Evolutionary conservation across 1,140 invertebrate species (phyloP).

Genomic region (Drosophila littoralis): DNA sequence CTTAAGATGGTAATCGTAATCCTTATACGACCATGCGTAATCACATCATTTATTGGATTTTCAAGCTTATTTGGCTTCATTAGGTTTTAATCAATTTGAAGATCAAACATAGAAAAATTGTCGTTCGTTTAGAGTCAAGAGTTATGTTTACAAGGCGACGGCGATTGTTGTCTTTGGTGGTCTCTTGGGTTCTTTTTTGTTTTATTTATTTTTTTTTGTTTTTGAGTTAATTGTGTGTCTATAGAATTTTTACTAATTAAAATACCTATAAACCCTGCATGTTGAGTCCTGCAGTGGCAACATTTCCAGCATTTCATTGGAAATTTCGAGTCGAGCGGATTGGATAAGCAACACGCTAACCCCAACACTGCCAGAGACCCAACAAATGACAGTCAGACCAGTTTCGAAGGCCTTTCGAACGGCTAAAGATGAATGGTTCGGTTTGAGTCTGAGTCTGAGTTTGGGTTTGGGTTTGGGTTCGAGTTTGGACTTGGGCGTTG

Average conservation of each 20-base stretch:
- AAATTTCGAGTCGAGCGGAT: slow-evolving; percentile 63
- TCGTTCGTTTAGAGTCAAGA: slow-evolving; percentile 52
- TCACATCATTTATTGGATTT: slow-evolving; percentile 73
- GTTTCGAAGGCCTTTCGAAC: slow-evolving; percentile 63
- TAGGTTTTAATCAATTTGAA: slow-evolving; percentile 69
- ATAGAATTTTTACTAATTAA: slow-evolving; percentile 74
- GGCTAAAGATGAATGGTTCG: slow-evolving; percentile 79
- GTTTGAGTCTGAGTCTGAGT: slow-evolving; percentile 12
- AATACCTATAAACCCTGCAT: slow-evolving; percentile 75
- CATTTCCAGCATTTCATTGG: slow-evolving; percentile 72
- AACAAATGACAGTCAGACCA: slow-evolving; percentile 54
- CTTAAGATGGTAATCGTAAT: slow-evolving; percentile 62
- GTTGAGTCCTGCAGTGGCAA: slow-evolving; percentile 67
- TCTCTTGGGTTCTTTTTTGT: slow-evolving; percentile 18
- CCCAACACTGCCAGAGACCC: slow-evolving; percentile 51
- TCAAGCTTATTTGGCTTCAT: slow-evolving; percentile 76
- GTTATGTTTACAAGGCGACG: slow-evolving; percentile 49
- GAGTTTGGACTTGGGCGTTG: slow-evolving; percentile 21
- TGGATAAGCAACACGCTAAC: slow-evolving; percentile 79
- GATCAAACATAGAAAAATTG: slow-evolving; percentile 37
- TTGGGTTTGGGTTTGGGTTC: slow-evolving; percentile 8
- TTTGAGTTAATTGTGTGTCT: slow-evolving; percentile 16
- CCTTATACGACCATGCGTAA: slow-evolving; percentile 50
- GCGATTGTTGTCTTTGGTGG: slow-evolving; percentile 56
- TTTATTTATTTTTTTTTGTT: neutral